Conservation (phyloP, 2,797 vertebrate genomes). For the Pagetopsis macropterus region DNA sequence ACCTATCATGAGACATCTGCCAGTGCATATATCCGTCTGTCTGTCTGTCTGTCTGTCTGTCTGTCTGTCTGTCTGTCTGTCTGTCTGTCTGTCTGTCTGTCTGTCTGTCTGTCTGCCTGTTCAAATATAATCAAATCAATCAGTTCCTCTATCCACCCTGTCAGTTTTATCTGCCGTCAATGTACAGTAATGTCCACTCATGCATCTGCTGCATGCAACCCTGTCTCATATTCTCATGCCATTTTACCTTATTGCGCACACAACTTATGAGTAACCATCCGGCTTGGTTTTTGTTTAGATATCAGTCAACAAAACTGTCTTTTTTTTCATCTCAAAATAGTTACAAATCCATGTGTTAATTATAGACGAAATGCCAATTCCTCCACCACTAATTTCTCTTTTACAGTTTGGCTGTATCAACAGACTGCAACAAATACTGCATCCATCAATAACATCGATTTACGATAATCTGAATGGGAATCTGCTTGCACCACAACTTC, state of each 20-base stretch:
- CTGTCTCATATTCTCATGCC: conserved; percentile 12
- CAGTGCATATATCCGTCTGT: not conserved
- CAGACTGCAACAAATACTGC: conserved; percentile 5
- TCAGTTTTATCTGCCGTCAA: conserved; percentile 22
- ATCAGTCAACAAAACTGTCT: not conserved
- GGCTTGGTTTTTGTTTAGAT: not conserved
- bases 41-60: not conserved
- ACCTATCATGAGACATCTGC: not conserved
- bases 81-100: conserved; percentile 13
- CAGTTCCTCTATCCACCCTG: conserved; percentile 9
- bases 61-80: conserved; percentile 2
- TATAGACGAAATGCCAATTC: not conserved
- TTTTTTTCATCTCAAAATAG: conserved; percentile 10
- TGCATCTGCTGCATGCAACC: conserved; percentile 27
- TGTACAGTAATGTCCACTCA: conserved; percentile 13
- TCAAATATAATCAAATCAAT: conserved; percentile 10
- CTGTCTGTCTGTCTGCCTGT: conserved; percentile 6
- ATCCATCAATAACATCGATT: not conserved
- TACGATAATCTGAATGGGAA: conserved; percentile 13
- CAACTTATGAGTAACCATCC: not conserved
- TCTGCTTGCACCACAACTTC: conserved; percentile 8
- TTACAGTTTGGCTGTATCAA: not conserved
- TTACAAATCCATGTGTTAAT: not conserved
- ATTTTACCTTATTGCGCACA: not conserved
- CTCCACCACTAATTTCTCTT: not conserved